These are phyloP conservation scores for Rostratula benghalensis DNA, from an alignment of 2,113 vertebrate species.

Conservation along the genomic window DNA sequence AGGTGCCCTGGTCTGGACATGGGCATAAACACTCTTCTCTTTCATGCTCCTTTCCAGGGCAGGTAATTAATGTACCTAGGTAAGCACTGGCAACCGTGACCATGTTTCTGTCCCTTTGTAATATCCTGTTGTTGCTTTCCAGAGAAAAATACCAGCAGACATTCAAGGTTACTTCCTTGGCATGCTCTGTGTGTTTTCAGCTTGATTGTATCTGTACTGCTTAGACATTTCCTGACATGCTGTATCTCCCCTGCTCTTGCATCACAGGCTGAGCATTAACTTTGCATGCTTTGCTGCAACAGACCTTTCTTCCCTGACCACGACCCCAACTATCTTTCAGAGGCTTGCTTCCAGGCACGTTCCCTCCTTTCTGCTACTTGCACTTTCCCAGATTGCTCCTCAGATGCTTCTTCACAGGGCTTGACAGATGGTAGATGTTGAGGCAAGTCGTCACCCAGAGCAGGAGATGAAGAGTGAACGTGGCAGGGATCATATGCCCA, in stretches of 20 bases:
- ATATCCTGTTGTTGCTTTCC: slow-evolving; percentile 64
- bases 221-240: slow-evolving; percentile 32
- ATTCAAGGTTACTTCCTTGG: slow-evolving; percentile 65
- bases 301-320: not conserved
- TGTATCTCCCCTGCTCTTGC: slow-evolving; percentile 26
- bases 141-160: slow-evolving; percentile 59
- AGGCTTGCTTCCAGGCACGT: not conserved
- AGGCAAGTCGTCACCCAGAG: not conserved
- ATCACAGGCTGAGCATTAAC: not conserved
- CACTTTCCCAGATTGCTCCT: not conserved
- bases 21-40: not conserved
- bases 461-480: not conserved
- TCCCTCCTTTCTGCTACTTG: not conserved
- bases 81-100: slow-evolving; percentile 10
- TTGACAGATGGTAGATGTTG: not conserved
- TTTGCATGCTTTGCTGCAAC: slow-evolving; percentile 6
- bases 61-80: slow-evolving; percentile 45
- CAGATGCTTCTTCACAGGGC: not conserved
- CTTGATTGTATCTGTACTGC: slow-evolving; percentile 4
- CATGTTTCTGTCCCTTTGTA: slow-evolving; percentile 23
- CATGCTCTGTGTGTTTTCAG: slow-evolving; percentile 38
- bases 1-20: not conserved
- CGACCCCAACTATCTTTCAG: not conserved
- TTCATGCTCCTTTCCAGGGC: not conserved
- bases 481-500: not conserved